Conservation (phyloP, 2,113 vertebrate genomes). For the Tretioscincus oriximinensis region DNA sequence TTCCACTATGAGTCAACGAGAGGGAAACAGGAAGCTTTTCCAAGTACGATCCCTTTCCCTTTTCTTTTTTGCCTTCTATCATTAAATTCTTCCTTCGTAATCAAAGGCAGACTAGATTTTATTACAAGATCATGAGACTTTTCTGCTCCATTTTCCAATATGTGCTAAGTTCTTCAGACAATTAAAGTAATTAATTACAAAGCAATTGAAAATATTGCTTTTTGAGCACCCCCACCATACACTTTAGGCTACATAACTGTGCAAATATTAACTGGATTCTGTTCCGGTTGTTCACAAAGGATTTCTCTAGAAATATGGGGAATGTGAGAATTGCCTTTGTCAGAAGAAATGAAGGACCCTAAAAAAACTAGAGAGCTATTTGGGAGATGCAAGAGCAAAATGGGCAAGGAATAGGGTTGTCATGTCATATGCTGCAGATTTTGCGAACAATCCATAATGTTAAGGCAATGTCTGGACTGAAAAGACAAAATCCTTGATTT, state of each 20-base stretch:
- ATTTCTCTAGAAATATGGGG: background rate
- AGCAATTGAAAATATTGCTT: background rate
- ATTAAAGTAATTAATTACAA: background rate
- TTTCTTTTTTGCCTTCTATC: background rate
- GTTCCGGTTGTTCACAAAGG: background rate
- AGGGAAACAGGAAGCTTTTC: too few species aligned
- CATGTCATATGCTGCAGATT: too few species aligned
- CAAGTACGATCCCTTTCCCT: too few species aligned
- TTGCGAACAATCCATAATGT: too few species aligned
- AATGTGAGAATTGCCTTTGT: rapidly evolving
- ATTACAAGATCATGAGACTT: background rate
- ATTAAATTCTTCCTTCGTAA: background rate
- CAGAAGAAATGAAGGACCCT: rapidly evolving
- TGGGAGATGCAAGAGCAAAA: background rate
- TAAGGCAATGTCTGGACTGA: too few species aligned
- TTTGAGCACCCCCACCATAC: background rate
- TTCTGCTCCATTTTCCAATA: background rate
- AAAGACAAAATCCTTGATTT: too few species aligned
- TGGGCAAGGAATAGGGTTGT: too few species aligned
- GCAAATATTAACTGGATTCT: background rate
- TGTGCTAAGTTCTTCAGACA: background rate
- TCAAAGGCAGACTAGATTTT: background rate
- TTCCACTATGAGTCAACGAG: too few species aligned
- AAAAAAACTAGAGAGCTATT: background rate
- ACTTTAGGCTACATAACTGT: rapidly evolving